Conservation (phyloP, 1,140 invertebrate species). For the Gryllus bimaculatus region DNA sequence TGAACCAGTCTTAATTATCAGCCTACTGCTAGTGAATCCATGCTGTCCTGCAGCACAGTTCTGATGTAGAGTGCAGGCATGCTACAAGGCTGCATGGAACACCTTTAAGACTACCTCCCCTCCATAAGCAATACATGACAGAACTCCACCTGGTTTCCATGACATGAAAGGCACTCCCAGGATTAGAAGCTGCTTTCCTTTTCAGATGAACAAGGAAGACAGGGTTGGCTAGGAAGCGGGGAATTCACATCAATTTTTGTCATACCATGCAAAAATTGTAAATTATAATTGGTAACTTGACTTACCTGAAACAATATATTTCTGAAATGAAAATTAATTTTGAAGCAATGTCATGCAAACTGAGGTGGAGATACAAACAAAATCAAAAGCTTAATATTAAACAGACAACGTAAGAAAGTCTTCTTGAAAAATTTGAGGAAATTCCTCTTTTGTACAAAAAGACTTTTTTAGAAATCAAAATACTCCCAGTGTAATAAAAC, state of each 20-base stretch:
- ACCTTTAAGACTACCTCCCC: conserved; percentile 23
- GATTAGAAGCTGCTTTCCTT: conserved; percentile 12
- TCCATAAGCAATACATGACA: conserved; percentile 13
- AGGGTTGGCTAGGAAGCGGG: background rate
- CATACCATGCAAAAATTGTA: background rate
- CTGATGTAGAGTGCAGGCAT: conserved; percentile 16
- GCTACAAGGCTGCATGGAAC: conserved; percentile 23
- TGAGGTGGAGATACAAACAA: too few relatives aligned
- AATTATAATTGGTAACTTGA: too few relatives aligned
- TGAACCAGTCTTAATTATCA: background rate
- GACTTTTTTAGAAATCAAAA: too few relatives aligned
- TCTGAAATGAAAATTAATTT: background rate
- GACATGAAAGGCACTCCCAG: background rate
- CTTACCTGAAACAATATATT: background rate
- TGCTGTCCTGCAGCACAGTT: conserved; percentile 7
- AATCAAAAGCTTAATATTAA: too few relatives aligned
- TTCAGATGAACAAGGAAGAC: background rate
- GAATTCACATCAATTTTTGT: background rate
- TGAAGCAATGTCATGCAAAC: too few relatives aligned
- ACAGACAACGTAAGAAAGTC: too few relatives aligned
- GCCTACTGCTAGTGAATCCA: conserved; percentile 10
- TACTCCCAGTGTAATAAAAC: too few relatives aligned
- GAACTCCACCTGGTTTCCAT: conserved; percentile 20
- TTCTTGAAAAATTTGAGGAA: too few relatives aligned
- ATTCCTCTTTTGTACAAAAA: too few relatives aligned